Evolutionary conservation across 35 echinoderm and acorn worm genomes (phyloP), one percentile per base, ranked within the genome.

Genomic region (Lytechinus variegatus): DNA sequence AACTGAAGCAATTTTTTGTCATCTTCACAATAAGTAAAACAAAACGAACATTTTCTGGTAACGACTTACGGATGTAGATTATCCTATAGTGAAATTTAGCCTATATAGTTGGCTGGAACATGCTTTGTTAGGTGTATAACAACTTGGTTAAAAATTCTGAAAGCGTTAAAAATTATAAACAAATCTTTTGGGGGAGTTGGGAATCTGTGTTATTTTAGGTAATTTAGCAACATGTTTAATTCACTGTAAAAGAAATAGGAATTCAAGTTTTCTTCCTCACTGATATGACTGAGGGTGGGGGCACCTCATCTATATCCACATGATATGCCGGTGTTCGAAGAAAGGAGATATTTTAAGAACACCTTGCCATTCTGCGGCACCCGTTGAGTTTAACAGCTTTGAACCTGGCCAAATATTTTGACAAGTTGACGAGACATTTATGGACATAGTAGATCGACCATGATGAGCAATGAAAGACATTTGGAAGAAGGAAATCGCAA

Each of bases 361-460:
- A 79, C 66, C 66, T 27, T 79, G 16, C 6, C 33, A 44, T 44
- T 44, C 33, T 24, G 66, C 19, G 66, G 61, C 61, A 21, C 66
- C 66, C 66, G 19, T 79, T 79, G 66, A 79, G 6, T 79, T 90
- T 14, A 52, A n/a, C 88, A 4, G 88, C 7, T 58, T 58, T 52
- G 88, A 90, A 90, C 29, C 52, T 90, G 88, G 88, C 88, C 52
- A 90, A 90, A 90, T 90, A 90, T 90, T 90, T 90, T 90, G 88
- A 90, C 88, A 90, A 44, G 52, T 90, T 90, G 88, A 90, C 88
- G 88, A 90, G 88, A 52, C 88, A 90, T 90, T 90, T 90, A 90
- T 16, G 88, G 66, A 79, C 66, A 79, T 79, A 79, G 66, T 79
- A 79, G 66, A 79, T 79, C 66, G 66, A 79, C 66, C 66, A 79